Base-by-base conservation (phyloP, 1,140 invertebrate genomes). In the Panulirus ornatus region DNA sequence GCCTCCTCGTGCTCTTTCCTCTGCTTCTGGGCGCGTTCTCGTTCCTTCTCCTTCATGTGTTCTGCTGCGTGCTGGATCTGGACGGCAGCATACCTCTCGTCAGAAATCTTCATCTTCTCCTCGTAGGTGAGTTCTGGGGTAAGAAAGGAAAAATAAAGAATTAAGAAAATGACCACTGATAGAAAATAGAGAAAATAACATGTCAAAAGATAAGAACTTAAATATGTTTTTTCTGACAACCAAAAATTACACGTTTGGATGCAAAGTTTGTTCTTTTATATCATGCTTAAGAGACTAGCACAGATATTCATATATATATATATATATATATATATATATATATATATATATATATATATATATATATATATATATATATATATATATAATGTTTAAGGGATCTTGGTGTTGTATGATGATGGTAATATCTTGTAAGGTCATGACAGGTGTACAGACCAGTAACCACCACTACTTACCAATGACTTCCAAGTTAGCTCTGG, bases 401-500 rank as follows among this genome's bases (percentile, higher is more conserved):
- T 19, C 14, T 2, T 44, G 38, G 16, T 76, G 8, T 27, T 19
- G 38, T 76, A 40, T 42, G 70, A n/a, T 22, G 9, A 73, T 38
- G 42, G 34, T n/a, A n/a, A n/a, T n/a, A n/a, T n/a, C 8, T 54
- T 73, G 8, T 42, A 42, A 51, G 47, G 19, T 0, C 22, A 34
- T 9, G 22, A 9, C 16, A n/a, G n/a, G n/a, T n/a, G n/a, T n/a
- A n/a, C n/a, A n/a, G n/a, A n/a, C n/a, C n/a, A 66, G 63, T 73
- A 2, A 34, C 19, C n/a, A 71, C 34, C n/a, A 3, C 27, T 30
- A 89, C 84, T 93, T 94, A 96, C 95, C 95, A 91, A 95, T 94
- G 30, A 97, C 96, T 91, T 96, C 95, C 51, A 98, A 94, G 94
- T 96, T 96, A 1, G 96, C 97, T 94, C 96, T 97, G 1, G 97